A percentile compares a stretch with the other conserved stretches of the same genome.
Evolutionary conservation across 2,113 vertebrate genomes (phyloP).

Genomic region (Mionectes macconnelli): DNA sequence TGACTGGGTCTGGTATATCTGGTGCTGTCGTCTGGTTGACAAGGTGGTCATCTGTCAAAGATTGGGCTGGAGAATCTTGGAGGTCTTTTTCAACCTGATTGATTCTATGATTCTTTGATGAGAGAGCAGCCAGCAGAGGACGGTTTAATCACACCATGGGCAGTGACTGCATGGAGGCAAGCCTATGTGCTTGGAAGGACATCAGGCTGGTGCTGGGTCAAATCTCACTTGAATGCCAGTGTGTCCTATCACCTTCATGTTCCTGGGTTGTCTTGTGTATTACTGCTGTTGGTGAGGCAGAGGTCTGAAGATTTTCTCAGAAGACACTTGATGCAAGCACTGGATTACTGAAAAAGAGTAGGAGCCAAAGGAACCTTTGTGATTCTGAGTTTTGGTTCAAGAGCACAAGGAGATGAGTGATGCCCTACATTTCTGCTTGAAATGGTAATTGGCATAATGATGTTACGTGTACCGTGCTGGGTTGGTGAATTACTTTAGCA

Average conservation of each 20-base stretch:
- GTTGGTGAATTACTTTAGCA: background rate
- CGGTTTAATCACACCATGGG: background rate
- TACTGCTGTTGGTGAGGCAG: background rate
- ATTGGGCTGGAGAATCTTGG: background rate
- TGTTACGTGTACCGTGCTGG: background rate
- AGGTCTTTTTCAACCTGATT: background rate
- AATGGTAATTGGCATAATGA: background rate
- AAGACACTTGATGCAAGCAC: background rate
- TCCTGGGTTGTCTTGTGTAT: background rate
- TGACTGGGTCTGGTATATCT: background rate
- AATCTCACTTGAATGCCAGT: accelerated
- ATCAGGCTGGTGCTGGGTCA: background rate
- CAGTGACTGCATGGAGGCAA: background rate
- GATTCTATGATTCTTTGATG: background rate
- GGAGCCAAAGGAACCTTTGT: background rate
- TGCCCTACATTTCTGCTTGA: background rate
- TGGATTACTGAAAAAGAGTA: background rate
- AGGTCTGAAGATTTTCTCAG: background rate
- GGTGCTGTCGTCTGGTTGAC: background rate
- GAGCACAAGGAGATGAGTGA: background rate
- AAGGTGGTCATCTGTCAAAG: background rate
- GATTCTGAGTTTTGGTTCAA: background rate
- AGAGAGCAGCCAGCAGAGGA: background rate
- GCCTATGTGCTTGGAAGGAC: background rate
- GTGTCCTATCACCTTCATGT: accelerated